A percentile compares a stretch with the other conserved stretches of the same genome.
phyloP scores from a whole-genome alignment of 2,797 vertebrate genomes.

The Lophotriccus pileatus region DNA sequence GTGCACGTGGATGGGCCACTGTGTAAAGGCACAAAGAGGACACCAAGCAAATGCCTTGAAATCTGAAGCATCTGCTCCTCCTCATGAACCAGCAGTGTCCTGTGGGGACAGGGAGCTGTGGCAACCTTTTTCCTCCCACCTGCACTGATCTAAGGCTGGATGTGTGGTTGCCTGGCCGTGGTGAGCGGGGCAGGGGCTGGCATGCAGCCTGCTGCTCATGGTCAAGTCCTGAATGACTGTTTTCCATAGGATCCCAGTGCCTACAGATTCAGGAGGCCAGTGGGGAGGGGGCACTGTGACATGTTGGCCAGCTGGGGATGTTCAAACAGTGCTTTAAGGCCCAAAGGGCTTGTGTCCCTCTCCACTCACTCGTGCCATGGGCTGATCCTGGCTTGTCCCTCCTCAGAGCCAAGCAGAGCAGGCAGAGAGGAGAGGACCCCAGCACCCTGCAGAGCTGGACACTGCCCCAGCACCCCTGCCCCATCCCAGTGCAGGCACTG shows the following conservation, averaged over 20 bases:
- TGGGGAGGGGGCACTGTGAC: background rate
- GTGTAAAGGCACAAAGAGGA: background rate
- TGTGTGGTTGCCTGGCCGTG: background rate
- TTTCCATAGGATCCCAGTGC: background rate
- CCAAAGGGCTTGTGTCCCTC: background rate
- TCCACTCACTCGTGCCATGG: background rate
- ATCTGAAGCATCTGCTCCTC: background rate
- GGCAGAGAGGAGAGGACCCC: background rate
- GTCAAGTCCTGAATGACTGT: background rate
- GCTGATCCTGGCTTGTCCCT: background rate
- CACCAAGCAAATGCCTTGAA: background rate
- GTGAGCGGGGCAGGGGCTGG: background rate
- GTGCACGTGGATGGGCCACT: background rate
- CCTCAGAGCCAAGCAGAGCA: background rate
- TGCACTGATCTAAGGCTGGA: background rate
- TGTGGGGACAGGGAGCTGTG: background rate
- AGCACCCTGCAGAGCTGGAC: background rate
- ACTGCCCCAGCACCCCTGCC: background rate
- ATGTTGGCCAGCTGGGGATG: background rate
- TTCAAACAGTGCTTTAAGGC: background rate
- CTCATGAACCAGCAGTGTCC: background rate
- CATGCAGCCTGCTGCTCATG: background rate
- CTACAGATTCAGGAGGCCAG: background rate
- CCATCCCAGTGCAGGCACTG: fast-evolving
- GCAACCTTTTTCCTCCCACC: background rate